phyloP scores from a whole-genome alignment of 2,797 vertebrate species.

The Sciurus carolinensis region DNA sequence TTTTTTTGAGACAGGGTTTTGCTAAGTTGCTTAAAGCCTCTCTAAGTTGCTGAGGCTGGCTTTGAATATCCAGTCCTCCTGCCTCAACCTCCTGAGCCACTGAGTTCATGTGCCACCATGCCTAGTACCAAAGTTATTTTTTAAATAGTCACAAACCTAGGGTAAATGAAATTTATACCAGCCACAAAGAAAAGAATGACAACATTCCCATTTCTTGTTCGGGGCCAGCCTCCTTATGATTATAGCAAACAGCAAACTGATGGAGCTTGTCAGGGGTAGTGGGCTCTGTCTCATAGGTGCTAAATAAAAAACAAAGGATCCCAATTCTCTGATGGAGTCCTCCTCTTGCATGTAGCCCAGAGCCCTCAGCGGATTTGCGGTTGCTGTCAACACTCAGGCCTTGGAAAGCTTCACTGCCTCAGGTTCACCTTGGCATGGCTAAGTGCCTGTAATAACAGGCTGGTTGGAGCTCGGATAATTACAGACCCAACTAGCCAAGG shows the following conservation, averaged over 20 bases:
- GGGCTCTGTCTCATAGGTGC: not conserved
- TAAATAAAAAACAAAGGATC: not conserved
- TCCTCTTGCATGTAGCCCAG: not conserved
- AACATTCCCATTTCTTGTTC: not conserved
- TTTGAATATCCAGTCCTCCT: too few relatives aligned
- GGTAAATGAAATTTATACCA: not conserved
- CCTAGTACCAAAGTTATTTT: not conserved
- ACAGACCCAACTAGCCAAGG: constrained; percentile 82
- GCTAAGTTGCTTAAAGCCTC: too few relatives aligned
- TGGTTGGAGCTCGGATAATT: constrained; percentile 84
- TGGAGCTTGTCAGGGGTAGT: not conserved
- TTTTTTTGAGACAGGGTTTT: too few relatives aligned
- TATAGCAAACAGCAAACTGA: not conserved
- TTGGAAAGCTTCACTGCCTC: constrained; percentile 78
- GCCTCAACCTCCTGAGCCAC: too few relatives aligned
- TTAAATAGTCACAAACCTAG: not conserved
- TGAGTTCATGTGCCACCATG: too few relatives aligned
- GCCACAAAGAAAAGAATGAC: not conserved
- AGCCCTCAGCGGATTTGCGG: not conserved
- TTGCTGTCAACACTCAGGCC: constrained; percentile 56
- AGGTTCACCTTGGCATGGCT: constrained; percentile 79
- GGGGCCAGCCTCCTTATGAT: not conserved
- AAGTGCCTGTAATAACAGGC: constrained; percentile 85
- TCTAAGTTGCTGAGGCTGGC: too few relatives aligned
- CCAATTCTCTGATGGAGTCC: not conserved